These are phyloP conservation scores for Microchirus variegatus DNA, from an alignment of 2,797 vertebrate species.

Conservation along the genomic window DNA sequence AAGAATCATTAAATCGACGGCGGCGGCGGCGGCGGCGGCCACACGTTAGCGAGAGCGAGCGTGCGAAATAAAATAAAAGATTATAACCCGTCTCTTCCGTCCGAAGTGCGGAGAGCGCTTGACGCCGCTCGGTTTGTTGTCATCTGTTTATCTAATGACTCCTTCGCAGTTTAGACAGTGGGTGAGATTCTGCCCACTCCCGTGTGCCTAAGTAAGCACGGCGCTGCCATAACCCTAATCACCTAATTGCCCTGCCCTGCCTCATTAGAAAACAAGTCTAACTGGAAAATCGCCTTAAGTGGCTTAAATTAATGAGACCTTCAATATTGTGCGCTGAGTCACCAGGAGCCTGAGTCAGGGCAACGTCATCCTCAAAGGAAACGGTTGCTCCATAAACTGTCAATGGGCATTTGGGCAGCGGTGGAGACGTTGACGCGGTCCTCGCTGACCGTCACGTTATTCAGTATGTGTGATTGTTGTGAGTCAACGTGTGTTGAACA, in stretches of 20 bases:
- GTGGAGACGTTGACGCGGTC: slow-evolving; percentile 54
- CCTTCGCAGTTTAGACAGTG: slow-evolving; percentile 72
- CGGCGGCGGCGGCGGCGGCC: slow-evolving; percentile 40
- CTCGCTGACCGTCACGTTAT: slow-evolving; percentile 33
- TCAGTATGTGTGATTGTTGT: slow-evolving; percentile 10
- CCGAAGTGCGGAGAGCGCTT: slow-evolving; percentile 39
- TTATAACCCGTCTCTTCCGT: slow-evolving; percentile 27
- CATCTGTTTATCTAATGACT: slow-evolving; percentile 81
- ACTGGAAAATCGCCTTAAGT: slow-evolving; percentile 81
- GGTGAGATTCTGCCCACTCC: slow-evolving; percentile 64
- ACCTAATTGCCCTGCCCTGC: slow-evolving; percentile 78
- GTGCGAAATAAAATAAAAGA: slow-evolving; percentile 35
- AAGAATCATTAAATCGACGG: slow-evolving; percentile 52
- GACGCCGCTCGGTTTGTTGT: slow-evolving; percentile 59
- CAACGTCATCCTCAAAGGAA: slow-evolving; percentile 59
- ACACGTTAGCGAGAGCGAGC: slow-evolving; percentile 35
- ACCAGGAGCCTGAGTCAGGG: slow-evolving; percentile 64
- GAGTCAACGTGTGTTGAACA: slow-evolving; percentile 4
- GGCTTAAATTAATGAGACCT: slow-evolving; percentile 74
- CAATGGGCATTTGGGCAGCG: slow-evolving; percentile 44
- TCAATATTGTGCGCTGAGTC: slow-evolving; percentile 74
- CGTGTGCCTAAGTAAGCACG: slow-evolving; percentile 74
- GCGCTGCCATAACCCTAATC: slow-evolving; percentile 75
- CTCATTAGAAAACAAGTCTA: slow-evolving; percentile 81
- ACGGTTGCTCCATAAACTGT: slow-evolving; percentile 64